Base-by-base conservation (phyloP, 2,888 invertebrate genomes). In the Margaritifera margaritifera region DNA sequence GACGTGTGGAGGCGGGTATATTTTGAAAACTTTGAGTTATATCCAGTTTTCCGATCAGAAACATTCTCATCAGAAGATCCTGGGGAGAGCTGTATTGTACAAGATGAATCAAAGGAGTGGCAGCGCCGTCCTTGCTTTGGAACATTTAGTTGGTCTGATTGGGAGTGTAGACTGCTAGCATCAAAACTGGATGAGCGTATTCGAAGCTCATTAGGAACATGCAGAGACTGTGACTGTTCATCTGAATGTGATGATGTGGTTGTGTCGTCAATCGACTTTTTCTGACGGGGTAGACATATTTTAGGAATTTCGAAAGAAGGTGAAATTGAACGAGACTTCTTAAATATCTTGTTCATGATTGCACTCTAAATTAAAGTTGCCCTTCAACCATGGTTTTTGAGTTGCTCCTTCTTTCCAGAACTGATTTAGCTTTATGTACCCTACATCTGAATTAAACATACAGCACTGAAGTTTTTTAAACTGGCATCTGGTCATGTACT, bases 171-270 rank as follows among this genome's bases (percentile, higher is more conserved):
- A 27, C 78, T 78, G 68, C 84, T 83, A n/a, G 84, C 80, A 66
- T 87, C 87, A 74, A 86, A 86, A 66, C 86, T 86, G 8, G 86
- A 85, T 8, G 87, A 86, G 15, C 86, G 68, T n/a, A 73, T 72
- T 42, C 86, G 71, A 31, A 71, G 74, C 56, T 83, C 79, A 11
- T 68, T 55, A 0, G 86, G 87, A n/a, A 86, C 81, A n/a, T 84
- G 75, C 8, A 84, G 69, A 57, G 76, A 67, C 51, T 63, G 60
- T 20, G 55, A 51, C 11, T 51, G 57, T 0, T 68, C 75, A 52
- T 67, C 61, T 25, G 82, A 82, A 53, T 76, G 71, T 20, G 79
- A 78, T 1, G 77, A 69, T 5, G 78, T 75, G 31, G 74, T 63
- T 11, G 70, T 69, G 62, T 76, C 73, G 20, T 77, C 74, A 6